Conservation (phyloP, 2,888 invertebrate genomes). For the Eilema griseolum region DNA sequence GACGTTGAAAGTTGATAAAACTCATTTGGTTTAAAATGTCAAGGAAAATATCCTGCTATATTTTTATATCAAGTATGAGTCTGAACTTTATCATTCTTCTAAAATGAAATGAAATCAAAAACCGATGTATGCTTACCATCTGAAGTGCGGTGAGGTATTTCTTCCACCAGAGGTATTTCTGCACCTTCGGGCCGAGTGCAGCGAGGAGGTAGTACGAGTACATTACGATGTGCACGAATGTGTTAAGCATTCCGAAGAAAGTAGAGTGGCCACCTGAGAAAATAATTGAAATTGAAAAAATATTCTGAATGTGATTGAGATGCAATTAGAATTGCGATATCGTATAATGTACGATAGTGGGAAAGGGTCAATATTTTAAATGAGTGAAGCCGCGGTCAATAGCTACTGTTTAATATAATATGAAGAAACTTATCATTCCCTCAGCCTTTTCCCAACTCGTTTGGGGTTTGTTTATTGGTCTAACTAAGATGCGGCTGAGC, state of each 20-base stretch:
- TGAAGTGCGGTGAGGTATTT: conserved; percentile 96
- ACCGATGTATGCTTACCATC: conserved; percentile 87
- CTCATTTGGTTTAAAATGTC: neutral
- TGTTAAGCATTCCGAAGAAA: conserved; percentile 97
- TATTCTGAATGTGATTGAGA: neutral
- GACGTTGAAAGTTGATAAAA: conserved; percentile 7
- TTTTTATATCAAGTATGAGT: neutral
- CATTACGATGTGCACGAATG: conserved; percentile 98
- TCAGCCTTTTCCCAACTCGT: too few species aligned
- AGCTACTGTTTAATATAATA: too few species aligned
- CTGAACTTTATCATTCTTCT: too few species aligned
- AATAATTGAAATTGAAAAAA: conserved; percentile 15
- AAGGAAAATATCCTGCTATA: neutral
- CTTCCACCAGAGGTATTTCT: conserved; percentile 98
- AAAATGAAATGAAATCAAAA: neutral
- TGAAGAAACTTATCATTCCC: too few species aligned
- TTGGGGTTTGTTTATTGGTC: too few species aligned
- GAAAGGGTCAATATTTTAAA: too few species aligned
- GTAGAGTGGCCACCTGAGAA: conserved; percentile 94
- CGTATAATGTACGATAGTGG: too few species aligned
- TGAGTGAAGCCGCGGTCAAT: too few species aligned
- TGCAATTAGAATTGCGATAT: neutral
- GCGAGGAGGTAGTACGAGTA: conserved; percentile 96
- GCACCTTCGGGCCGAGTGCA: conserved; percentile 95
- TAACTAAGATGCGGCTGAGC: too few species aligned